Evolutionary conservation across 2,797 vertebrate genomes (phyloP).

Genomic region (Sphenopsis melanotis): DNA sequence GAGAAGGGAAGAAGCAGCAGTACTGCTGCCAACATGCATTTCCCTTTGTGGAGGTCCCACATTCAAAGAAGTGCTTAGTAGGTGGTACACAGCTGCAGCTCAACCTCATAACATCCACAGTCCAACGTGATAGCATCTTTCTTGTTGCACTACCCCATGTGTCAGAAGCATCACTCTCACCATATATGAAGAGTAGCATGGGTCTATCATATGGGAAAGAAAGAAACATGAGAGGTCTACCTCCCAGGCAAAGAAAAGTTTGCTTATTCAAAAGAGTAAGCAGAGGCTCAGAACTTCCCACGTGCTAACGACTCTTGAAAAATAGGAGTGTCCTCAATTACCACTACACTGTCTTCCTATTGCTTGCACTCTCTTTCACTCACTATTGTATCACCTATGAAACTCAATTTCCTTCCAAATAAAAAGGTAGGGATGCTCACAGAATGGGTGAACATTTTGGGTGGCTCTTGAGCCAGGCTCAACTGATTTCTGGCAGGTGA

Average conservation of each 20-base stretch:
- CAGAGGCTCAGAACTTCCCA: neutral
- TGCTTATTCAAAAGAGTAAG: neutral
- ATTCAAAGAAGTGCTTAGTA: neutral
- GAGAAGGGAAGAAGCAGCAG: neutral
- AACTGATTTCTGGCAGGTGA: neutral
- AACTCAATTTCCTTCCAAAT: neutral
- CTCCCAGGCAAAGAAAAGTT: neutral
- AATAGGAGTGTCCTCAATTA: neutral
- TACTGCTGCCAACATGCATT: neutral
- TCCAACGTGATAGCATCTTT: neutral
- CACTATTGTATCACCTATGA: neutral
- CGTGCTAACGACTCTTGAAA: neutral
- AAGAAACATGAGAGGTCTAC: neutral
- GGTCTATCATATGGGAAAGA: neutral
- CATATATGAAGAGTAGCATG: neutral
- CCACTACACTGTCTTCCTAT: neutral
- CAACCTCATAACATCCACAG: neutral
- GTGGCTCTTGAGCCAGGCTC: neutral
- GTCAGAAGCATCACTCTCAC: neutral
- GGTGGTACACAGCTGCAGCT: neutral
- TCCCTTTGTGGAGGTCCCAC: neutral
- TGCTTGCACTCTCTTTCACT: neutral
- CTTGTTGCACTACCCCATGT: neutral
- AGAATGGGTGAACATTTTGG: neutral
- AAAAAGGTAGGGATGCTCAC: neutral